Evolutionary conservation across 2,113 vertebrate genomes (phyloP).

Genomic region (Erinaceus europaeus): DNA sequence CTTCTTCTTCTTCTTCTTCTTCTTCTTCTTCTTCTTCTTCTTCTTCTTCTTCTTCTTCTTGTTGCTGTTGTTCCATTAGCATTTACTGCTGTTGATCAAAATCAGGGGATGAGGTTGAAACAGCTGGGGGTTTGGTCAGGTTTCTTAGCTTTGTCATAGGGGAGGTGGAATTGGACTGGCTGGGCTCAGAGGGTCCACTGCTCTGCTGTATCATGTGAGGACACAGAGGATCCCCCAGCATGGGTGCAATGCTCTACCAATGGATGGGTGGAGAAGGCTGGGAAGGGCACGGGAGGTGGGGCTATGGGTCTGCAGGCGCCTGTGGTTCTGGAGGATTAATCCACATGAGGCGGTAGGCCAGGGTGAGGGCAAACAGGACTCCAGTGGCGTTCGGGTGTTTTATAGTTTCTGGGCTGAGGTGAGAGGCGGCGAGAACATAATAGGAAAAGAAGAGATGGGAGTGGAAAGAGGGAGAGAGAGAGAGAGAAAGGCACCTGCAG

Average conservation of each 20-base stretch:
- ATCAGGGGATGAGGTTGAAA: conserved; percentile 33
- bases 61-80: conserved; percentile 55
- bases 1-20: too few relatives aligned
- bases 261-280: not conserved
- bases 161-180: too few relatives aligned
- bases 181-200: not conserved
- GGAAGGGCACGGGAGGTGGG: not conserved
- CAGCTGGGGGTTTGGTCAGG: conserved; percentile 23
- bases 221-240: not conserved
- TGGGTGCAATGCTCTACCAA: conserved; percentile 28
- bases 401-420: not conserved
- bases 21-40: too few relatives aligned
- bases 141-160: not conserved
- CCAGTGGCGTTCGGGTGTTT: not conserved
- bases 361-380: too few relatives aligned
- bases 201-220: not conserved
- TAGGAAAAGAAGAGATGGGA: too few relatives aligned
- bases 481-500: too few relatives aligned
- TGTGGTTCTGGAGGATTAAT: not conserved
- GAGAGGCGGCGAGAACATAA: too few relatives aligned
- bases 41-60: too few relatives aligned
- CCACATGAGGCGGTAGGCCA: not conserved
- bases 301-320: not conserved
- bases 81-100: conserved; percentile 43
- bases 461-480: too few relatives aligned